Evolutionary conservation across 2,888 invertebrate species (phyloP).

Genomic region (Cecidostiba fungosa): DNA sequence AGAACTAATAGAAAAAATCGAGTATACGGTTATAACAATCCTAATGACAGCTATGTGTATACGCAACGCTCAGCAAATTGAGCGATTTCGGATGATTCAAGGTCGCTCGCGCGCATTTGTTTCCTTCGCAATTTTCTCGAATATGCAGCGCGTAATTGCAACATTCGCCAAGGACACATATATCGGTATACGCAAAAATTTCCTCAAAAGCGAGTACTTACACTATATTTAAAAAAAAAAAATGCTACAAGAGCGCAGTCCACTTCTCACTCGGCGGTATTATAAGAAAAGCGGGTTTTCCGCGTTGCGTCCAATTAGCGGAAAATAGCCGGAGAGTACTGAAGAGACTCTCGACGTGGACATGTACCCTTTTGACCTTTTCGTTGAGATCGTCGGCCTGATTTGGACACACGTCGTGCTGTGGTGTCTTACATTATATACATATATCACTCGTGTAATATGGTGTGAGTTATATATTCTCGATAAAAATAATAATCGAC

Average conservation of each 20-base stretch:
- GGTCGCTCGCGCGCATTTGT: not conserved
- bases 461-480: too few relatives aligned
- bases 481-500: not conserved
- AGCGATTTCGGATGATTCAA: slow-evolving; percentile 3
- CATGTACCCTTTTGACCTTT: slow-evolving; percentile 33
- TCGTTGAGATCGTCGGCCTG: slow-evolving; percentile 21
- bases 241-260: too few relatives aligned
- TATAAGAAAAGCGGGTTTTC: not conserved
- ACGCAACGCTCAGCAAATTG: not conserved
- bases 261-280: too few relatives aligned
- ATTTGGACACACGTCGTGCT: not conserved
- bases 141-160: too few relatives aligned
- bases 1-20: too few relatives aligned
- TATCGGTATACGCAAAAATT: too few relatives aligned
- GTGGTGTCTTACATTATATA: too few relatives aligned
- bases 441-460: too few relatives aligned
- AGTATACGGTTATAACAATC: not conserved
- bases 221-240: too few relatives aligned
- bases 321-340: slow-evolving; percentile 21
- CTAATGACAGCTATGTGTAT: not conserved
- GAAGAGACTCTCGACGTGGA: not conserved
- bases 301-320: slow-evolving; percentile 32
- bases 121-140: not conserved
- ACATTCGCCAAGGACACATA: not conserved
- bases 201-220: too few relatives aligned